Evolutionary conservation across 2,888 invertebrate genomes (phyloP).

Genomic region (Eurois occulta): DNA sequence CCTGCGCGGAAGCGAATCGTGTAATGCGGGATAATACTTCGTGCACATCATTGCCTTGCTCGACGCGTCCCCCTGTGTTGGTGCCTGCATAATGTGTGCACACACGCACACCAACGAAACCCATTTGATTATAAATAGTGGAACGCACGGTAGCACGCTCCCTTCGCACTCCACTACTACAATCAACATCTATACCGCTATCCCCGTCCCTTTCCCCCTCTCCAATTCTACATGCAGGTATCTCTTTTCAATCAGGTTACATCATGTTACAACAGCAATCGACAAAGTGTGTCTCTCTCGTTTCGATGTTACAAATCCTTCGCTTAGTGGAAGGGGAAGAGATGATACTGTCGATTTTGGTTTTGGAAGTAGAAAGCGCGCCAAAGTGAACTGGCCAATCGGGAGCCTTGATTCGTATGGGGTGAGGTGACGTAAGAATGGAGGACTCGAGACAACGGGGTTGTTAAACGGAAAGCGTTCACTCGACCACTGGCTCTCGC

Average conservation of each 20-base stretch:
- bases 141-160: constrained; percentile 90
- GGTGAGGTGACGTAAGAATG: constrained; percentile 89
- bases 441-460: constrained; percentile 83
- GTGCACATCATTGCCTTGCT: constrained; percentile 90
- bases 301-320: constrained; percentile 70
- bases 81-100: constrained; percentile 87
- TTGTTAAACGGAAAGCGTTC: constrained; percentile 88
- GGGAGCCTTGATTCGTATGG: constrained; percentile 79
- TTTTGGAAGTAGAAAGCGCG: constrained; percentile 86
- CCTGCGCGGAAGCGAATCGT: constrained; percentile 87
- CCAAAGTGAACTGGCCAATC: constrained; percentile 86
- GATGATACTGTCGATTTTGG: constrained; percentile 73
- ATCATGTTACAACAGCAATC: constrained; percentile 82
- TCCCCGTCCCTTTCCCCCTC: constrained; percentile 77
- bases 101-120: constrained; percentile 83
- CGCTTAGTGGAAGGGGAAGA: constrained; percentile 77
- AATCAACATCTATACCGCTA: constrained; percentile 84
- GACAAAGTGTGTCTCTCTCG: constrained; percentile 78
- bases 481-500: constrained; percentile 85
- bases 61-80: constrained; percentile 77
- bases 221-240: constrained; percentile 61
- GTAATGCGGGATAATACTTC: constrained; percentile 90
- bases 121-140: constrained; percentile 90
- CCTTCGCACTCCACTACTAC: constrained; percentile 88
- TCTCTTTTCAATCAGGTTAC: constrained; percentile 85